These are phyloP conservation scores for Daboia siamensis DNA, from an alignment of 2,113 vertebrate genomes.

Conservation along the genomic window DNA sequence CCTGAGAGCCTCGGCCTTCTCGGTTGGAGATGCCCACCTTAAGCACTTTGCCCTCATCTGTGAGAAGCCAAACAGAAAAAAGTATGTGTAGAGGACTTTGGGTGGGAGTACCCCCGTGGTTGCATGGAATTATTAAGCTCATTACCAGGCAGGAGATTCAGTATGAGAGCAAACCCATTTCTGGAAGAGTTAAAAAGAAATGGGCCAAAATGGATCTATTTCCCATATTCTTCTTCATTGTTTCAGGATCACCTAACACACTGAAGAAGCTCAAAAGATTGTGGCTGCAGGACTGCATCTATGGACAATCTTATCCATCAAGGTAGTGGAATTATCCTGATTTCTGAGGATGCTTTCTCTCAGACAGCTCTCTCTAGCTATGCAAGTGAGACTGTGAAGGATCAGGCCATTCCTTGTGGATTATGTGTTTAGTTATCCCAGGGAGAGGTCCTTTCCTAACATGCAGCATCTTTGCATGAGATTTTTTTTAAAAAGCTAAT, in stretches of 20 bases:
- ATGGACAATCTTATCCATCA: neutral
- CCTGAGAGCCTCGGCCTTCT: slow-evolving; percentile 62
- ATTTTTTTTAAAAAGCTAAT: neutral
- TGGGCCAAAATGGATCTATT: neutral
- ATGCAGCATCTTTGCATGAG: neutral
- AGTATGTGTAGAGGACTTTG: neutral
- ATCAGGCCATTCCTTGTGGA: neutral
- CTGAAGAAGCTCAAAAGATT: neutral
- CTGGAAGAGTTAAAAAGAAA: neutral
- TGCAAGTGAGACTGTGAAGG: neutral
- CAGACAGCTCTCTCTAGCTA: neutral
- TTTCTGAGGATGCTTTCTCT: neutral
- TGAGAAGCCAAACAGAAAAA: neutral
- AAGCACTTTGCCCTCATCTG: slow-evolving; percentile 80
- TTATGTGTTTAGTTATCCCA: neutral
- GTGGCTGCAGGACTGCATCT: neutral
- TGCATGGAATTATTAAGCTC: neutral
- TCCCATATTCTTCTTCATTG: neutral
- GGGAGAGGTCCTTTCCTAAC: neutral
- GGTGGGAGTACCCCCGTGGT: neutral
- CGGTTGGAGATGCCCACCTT: slow-evolving; percentile 74
- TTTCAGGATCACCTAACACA: neutral
- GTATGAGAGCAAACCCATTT: neutral
- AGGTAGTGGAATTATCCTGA: neutral
- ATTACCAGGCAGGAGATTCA: neutral